Evolutionary conservation across 1,140 invertebrate genomes (phyloP).

Genomic region (Zeugodacus cucurbitae): DNA sequence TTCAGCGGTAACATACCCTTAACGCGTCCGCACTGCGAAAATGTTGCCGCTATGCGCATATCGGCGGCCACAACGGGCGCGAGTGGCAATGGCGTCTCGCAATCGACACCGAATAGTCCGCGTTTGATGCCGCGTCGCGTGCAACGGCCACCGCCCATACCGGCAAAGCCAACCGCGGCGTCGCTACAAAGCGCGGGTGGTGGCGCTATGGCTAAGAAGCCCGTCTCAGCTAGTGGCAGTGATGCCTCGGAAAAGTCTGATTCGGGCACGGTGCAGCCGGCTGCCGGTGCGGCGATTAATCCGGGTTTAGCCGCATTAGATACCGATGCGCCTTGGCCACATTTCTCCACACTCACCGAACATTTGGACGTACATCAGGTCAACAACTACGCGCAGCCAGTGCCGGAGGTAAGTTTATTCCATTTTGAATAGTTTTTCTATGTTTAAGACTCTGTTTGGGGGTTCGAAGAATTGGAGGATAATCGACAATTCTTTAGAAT

Average conservation of each 20-base stretch:
- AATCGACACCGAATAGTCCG: slow-evolving; percentile 76
- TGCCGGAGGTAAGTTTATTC: slow-evolving; percentile 55
- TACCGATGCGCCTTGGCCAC: slow-evolving; percentile 62
- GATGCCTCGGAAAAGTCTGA: not conserved
- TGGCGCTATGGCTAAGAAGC: not conserved
- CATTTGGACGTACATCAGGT: slow-evolving; percentile 62
- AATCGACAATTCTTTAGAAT: too few relatives aligned
- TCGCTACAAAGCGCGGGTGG: not conserved
- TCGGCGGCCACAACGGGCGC: not conserved
- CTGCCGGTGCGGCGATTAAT: slow-evolving; percentile 42
- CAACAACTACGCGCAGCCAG: slow-evolving; percentile 61
- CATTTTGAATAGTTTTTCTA: too few relatives aligned
- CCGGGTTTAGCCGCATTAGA: slow-evolving; percentile 53
- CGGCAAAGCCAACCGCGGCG: slow-evolving; percentile 56
- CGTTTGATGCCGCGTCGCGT: slow-evolving; percentile 73
- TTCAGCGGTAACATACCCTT: slow-evolving; percentile 61
- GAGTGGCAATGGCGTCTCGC: slow-evolving; percentile 53
- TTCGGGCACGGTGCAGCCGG: not conserved
- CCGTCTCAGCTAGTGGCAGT: not conserved
- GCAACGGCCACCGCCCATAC: slow-evolving; percentile 69
- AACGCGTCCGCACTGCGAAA: slow-evolving; percentile 45
- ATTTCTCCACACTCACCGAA: slow-evolving; percentile 61
- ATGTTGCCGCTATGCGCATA: not conserved
- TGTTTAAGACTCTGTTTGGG: too few relatives aligned
- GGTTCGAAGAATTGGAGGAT: too few relatives aligned